These are phyloP conservation scores for Allophyes oxyacanthae DNA, from an alignment of 2,888 invertebrate genomes.

Conservation along the genomic window DNA sequence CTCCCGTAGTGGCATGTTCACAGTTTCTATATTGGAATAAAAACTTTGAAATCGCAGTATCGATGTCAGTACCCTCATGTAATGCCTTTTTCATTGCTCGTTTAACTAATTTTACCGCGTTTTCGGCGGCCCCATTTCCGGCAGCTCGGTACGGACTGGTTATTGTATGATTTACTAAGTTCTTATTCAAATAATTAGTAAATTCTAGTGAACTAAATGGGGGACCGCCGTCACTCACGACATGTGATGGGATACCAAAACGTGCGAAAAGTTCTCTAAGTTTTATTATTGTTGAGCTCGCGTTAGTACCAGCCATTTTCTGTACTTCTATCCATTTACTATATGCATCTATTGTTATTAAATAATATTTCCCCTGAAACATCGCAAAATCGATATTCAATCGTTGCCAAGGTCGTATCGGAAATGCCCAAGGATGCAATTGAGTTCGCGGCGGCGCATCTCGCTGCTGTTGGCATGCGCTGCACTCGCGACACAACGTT, in stretches of 20 bases:
- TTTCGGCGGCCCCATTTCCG: conserved; percentile 1
- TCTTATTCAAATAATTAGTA: neutral
- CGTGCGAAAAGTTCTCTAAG: conserved; percentile 1
- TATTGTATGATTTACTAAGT: neutral
- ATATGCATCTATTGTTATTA: neutral
- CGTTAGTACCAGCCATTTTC: neutral
- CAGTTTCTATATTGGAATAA: neutral
- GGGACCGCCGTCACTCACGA: conserved; percentile 1
- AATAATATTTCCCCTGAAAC: conserved; percentile 4
- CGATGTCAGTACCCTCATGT: neutral
- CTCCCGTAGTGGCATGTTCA: conserved; percentile 2
- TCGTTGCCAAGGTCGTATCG: neutral
- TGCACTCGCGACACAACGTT: conserved; percentile 2
- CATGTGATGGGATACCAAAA: neutral
- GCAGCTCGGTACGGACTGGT: neutral
- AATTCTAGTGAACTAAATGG: neutral
- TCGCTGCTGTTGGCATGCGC: neutral
- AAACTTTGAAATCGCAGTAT: neutral
- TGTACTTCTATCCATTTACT: conserved; percentile 4
- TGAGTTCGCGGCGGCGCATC: neutral
- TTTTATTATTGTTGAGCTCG: neutral
- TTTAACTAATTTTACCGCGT: no score
- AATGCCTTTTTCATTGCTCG: conserved; percentile 2
- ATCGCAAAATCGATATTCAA: neutral
- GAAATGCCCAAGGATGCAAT: conserved; percentile 1